Evolutionary conservation across 2,797 vertebrate species (phyloP).

Genomic region (Nyctibius grandis): DNA sequence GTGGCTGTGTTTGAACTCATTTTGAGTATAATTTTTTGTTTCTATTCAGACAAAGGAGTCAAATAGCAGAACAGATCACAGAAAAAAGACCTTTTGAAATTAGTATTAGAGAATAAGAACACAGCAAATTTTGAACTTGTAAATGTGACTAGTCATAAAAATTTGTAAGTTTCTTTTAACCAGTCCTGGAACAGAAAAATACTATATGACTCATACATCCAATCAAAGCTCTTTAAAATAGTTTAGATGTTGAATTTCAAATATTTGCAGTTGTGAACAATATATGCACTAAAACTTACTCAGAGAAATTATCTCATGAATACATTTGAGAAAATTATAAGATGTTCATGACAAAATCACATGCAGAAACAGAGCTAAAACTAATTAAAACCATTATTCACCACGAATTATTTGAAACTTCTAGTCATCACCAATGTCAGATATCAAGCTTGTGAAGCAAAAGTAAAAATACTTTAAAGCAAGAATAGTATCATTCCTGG

Average conservation of each 20-base stretch:
- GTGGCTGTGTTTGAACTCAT: background rate
- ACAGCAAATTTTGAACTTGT: background rate
- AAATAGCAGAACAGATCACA: background rate
- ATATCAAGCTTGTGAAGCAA: background rate
- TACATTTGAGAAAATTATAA: conserved; percentile 1
- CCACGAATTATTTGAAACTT: background rate
- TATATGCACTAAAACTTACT: background rate
- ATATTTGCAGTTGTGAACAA: conserved; percentile 13
- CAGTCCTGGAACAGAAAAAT: background rate
- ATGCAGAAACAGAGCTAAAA: conserved; percentile 17
- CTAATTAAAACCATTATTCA: background rate
- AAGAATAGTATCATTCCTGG: background rate
- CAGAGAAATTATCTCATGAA: conserved; percentile 19
- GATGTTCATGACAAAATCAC: background rate
- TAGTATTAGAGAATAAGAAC: background rate
- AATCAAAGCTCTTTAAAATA: conserved; percentile 34
- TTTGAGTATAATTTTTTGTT: background rate
- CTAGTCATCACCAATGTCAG: background rate
- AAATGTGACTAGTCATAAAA: background rate
- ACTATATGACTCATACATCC: background rate
- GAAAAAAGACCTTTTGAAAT: background rate
- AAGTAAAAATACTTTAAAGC: background rate
- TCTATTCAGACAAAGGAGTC: background rate
- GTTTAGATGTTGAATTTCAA: conserved; percentile 27
- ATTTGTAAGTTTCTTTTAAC: background rate